phyloP scores from a whole-genome alignment of 2,888 invertebrate species.

The Gari tellinella region DNA sequence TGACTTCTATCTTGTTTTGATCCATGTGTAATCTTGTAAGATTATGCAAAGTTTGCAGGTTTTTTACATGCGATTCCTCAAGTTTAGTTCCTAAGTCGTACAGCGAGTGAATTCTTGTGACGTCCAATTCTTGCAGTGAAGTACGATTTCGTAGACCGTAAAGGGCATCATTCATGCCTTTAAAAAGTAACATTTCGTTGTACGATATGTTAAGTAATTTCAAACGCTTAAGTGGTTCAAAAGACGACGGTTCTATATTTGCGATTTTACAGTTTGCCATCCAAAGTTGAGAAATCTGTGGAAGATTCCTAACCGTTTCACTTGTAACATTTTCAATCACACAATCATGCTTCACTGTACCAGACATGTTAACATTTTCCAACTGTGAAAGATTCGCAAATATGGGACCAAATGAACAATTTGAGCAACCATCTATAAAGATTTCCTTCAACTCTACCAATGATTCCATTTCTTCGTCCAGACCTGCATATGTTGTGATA shows the following conservation, averaged over 20 bases:
- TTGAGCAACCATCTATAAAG: slow-evolving; percentile 4
- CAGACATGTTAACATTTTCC: slow-evolving; percentile 14
- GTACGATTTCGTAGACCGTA: slow-evolving; percentile 32
- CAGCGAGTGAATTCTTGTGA: slow-evolving; percentile 27
- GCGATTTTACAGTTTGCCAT: slow-evolving; percentile 28
- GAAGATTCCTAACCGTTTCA: slow-evolving; percentile 25
- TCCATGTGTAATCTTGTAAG: slow-evolving; percentile 39
- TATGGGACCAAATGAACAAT: slow-evolving; percentile 17
- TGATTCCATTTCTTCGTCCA: slow-evolving; percentile 8
- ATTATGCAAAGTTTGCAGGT: slow-evolving; percentile 29
- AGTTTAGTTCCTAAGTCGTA: slow-evolving; percentile 25
- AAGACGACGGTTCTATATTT: slow-evolving; percentile 15
- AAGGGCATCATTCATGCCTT: slow-evolving; percentile 42
- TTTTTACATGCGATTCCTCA: slow-evolving; percentile 10
- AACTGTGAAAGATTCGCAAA: slow-evolving; percentile 23
- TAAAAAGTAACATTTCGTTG: slow-evolving; percentile 35
- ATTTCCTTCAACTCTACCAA: slow-evolving; percentile 3
- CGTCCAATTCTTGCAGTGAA: slow-evolving; percentile 17
- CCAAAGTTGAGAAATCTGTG: slow-evolving; percentile 10
- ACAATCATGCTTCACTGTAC: background rate
- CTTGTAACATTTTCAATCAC: background rate
- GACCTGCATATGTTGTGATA: slow-evolving; percentile 2
- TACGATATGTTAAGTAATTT: slow-evolving; percentile 38
- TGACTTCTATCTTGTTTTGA: slow-evolving; percentile 52
- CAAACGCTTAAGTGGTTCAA: slow-evolving; percentile 29